phyloP scores from a whole-genome alignment of 2,888 invertebrate species.

The Elegia similella region DNA sequence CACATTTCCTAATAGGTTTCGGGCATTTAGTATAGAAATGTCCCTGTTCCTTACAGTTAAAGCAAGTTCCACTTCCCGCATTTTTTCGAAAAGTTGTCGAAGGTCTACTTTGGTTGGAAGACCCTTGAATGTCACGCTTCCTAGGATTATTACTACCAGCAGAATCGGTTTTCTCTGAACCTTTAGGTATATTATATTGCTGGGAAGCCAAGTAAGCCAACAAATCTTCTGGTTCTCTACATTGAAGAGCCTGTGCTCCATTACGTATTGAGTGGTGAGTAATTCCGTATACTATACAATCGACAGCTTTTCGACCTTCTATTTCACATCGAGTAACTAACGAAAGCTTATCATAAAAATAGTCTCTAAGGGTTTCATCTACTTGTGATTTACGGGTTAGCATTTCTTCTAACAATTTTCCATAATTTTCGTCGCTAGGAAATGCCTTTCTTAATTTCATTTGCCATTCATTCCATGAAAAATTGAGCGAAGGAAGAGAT shows the following conservation, averaged over 20 bases:
- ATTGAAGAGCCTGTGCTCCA: conserved; percentile 1
- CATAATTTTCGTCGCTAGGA: conserved; percentile 28
- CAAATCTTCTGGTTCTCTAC: background rate
- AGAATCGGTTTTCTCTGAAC: no score
- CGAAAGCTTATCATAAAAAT: conserved; percentile 16
- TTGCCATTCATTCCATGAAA: conserved; percentile 30
- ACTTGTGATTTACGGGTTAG: conserved; percentile 19
- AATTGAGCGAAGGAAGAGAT: conserved; percentile 21
- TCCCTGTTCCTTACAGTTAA: background rate
- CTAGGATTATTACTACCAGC: background rate
- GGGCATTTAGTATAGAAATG: background rate
- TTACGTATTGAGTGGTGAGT: background rate
- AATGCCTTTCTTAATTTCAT: conserved; percentile 25
- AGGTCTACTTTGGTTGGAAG: background rate
- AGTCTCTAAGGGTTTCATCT: conserved; percentile 23
- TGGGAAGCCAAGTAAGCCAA: conserved; percentile 2
- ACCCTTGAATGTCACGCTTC: background rate
- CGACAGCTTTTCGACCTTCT: background rate
- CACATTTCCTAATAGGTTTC: background rate
- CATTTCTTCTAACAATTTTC: conserved; percentile 26
- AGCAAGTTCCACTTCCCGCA: background rate
- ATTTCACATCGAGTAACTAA: conserved; percentile 20
- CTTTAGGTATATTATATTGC: background rate
- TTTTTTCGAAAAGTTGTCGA: background rate
- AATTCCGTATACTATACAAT: conserved; percentile 2